Evolutionary conservation across 1,140 invertebrate genomes (phyloP).

Genomic region (Eurosta solidaginis): DNA sequence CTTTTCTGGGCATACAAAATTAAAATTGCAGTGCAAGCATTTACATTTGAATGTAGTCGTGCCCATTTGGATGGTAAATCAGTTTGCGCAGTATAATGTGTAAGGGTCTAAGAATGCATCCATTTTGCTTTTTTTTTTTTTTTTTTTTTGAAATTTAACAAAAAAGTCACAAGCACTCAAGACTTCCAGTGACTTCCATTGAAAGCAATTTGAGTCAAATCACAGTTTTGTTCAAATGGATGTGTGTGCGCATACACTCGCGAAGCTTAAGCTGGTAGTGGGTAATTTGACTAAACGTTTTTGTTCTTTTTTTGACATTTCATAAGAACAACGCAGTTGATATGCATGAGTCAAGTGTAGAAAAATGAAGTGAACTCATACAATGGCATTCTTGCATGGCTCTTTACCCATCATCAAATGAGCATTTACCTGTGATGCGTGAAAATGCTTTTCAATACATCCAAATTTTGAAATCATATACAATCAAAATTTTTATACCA

Average conservation of each 20-base stretch:
- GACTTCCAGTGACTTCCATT: neutral
- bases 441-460: neutral
- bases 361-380: neutral
- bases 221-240: neutral
- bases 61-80: neutral
- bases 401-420: neutral
- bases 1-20: neutral
- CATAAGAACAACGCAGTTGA: neutral
- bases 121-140: too few species aligned
- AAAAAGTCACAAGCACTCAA: neutral
- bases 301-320: neutral
- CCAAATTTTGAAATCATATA: neutral
- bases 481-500: neutral
- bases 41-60: too few species aligned
- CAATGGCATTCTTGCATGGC: neutral
- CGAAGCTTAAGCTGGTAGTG: too few species aligned
- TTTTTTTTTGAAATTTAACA: slow-evolving; percentile 3
- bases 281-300: neutral
- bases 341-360: neutral
- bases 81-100: neutral
- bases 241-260: neutral
- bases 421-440: neutral
- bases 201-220: neutral
- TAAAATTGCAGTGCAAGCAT: neutral
- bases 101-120: too few species aligned